Evolutionary conservation across 2,888 invertebrate species (phyloP).

Genomic region (Mesorhabditis belari): DNA sequence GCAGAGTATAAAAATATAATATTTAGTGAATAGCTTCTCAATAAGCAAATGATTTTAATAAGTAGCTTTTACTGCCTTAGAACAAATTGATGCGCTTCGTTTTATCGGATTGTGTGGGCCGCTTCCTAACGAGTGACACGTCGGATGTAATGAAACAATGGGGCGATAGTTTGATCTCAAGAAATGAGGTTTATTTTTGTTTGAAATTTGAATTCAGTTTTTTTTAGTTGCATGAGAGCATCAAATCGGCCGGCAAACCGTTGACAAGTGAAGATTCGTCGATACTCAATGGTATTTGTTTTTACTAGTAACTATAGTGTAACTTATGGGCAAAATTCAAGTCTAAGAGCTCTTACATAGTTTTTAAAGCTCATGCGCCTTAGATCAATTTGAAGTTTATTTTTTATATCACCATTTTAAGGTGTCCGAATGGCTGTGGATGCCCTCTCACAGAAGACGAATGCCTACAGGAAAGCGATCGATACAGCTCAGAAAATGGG

Average conservation of each 20-base stretch:
- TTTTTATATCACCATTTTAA: not conserved
- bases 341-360: no score
- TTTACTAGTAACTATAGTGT: no score
- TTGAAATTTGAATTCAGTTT: not conserved
- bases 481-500: no score
- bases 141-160: not conserved
- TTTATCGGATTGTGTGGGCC: not conserved
- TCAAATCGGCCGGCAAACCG: not conserved
- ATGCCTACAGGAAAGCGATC: not conserved
- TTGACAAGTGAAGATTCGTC: not conserved
- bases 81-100: not conserved
- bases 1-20: not conserved
- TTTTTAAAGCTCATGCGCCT: no score
- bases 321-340: no score
- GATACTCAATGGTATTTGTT: not conserved
- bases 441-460: not conserved
- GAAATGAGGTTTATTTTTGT: not conserved
- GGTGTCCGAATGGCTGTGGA: not conserved
- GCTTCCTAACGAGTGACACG: not conserved
- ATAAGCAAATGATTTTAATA: no score
- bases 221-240: not conserved
- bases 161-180: not conserved
- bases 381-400: no score
- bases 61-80: no score
- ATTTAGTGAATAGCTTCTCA: not conserved